phyloP scores from a whole-genome alignment of 2,797 vertebrate species.

The Eulemur albifrons region DNA sequence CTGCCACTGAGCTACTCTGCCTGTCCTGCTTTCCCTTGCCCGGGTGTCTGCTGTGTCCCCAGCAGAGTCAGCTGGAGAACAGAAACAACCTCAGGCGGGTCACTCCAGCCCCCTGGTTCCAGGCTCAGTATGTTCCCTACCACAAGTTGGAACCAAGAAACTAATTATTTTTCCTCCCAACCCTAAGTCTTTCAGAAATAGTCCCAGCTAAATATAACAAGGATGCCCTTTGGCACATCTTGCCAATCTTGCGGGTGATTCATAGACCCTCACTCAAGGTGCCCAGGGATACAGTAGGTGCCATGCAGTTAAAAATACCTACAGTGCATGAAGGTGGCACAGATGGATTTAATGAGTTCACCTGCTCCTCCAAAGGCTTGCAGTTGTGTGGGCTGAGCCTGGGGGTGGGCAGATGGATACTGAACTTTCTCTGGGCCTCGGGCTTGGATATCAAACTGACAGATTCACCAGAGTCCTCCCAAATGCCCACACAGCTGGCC shows the following conservation, averaged over 20 bases:
- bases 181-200: neutral
- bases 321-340: neutral
- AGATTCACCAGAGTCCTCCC: neutral
- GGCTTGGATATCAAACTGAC: neutral
- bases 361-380: neutral
- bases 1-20: neutral
- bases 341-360: neutral
- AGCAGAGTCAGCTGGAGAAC: too few species aligned
- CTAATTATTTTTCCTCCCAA: neutral
- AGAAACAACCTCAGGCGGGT: neutral
- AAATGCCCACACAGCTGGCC: neutral
- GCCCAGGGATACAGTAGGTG: neutral
- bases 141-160: neutral
- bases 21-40: neutral
- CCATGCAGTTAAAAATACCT: conserved; percentile 22
- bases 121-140: neutral
- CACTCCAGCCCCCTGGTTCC: neutral
- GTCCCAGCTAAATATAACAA: conserved; percentile 42
- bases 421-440: neutral
- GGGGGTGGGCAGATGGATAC: neutral
- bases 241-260: conserved; percentile 43
- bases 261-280: conserved; percentile 44
- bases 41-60: neutral
- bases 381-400: neutral
- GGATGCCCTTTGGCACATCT: conserved; percentile 49